These are phyloP conservation scores for Solenopsis invicta DNA, from an alignment of 1,140 invertebrate genomes.

Conservation along the genomic window DNA sequence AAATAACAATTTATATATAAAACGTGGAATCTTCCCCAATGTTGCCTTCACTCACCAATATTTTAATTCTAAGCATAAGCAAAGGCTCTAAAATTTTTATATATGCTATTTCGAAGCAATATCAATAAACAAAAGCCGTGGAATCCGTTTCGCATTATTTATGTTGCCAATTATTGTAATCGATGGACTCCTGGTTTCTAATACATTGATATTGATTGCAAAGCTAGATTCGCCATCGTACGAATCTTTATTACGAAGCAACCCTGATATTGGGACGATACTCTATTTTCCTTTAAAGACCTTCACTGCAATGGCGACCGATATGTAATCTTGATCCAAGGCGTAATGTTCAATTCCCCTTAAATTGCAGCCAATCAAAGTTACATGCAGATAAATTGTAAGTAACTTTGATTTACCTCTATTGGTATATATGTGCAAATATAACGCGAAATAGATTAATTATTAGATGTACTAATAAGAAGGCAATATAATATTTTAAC, in stretches of 20 bases:
- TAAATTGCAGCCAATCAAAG: constrained; percentile 21
- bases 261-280: constrained; percentile 69
- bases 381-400: constrained; percentile 43
- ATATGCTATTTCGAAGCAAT: not conserved
- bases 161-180: constrained; percentile 33
- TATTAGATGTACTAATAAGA: not conserved
- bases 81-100: constrained; percentile 22
- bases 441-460: not conserved
- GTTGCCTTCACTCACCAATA: constrained; percentile 27
- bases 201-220: constrained; percentile 74
- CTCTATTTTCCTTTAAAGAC: constrained; percentile 74
- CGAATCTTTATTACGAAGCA: constrained; percentile 70
- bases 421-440: constrained; percentile 6
- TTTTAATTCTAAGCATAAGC: constrained; percentile 28
- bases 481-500: not conserved
- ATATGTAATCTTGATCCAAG: constrained; percentile 62
- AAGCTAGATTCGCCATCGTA: constrained; percentile 61
- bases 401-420: not conserved
- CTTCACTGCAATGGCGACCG: constrained; percentile 51
- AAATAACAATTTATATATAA: not conserved
- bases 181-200: constrained; percentile 53
- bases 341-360: constrained; percentile 15
- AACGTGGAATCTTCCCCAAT: constrained; percentile 25
- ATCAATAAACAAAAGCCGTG: constrained; percentile 31
- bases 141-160: constrained; percentile 33